Conservation (phyloP, 2,888 invertebrate genomes). For the Cantharis nigra region DNA sequence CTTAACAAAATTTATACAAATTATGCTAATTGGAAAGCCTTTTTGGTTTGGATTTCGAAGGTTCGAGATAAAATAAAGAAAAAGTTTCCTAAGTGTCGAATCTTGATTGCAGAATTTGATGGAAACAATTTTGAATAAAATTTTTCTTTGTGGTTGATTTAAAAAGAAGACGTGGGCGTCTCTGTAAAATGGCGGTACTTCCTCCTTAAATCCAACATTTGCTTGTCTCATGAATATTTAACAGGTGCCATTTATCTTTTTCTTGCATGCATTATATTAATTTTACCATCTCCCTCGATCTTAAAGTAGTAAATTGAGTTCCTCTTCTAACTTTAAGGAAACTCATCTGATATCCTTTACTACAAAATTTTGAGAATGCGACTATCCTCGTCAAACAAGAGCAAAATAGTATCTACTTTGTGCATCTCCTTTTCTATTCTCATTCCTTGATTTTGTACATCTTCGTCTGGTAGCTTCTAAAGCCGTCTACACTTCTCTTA, state of each 20-base stretch:
- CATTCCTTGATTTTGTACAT: constrained; percentile 31
- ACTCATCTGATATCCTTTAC: constrained; percentile 31
- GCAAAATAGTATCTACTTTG: constrained; percentile 22
- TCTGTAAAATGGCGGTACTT: constrained; percentile 52
- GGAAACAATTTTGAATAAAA: neutral
- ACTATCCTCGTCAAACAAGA: constrained; percentile 27
- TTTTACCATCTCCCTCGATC: constrained; percentile 29
- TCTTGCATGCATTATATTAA: constrained; percentile 27
- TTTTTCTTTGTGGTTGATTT: neutral
- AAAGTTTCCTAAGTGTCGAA: neutral
- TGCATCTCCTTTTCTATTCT: constrained; percentile 35
- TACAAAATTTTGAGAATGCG: constrained; percentile 26
- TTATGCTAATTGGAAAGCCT: neutral
- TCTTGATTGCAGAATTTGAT: neutral
- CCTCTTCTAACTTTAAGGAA: constrained; percentile 27
- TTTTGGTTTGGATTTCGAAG: neutral
- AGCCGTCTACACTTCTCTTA: constrained; percentile 40
- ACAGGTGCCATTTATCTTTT: constrained; percentile 47
- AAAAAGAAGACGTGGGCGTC: constrained; percentile 44
- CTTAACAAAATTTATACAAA: neutral
- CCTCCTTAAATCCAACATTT: constrained; percentile 54
- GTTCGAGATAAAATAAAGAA: neutral
- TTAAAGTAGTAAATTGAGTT: constrained; percentile 29
- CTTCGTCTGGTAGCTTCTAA: constrained; percentile 16
- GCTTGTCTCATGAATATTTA: constrained; percentile 55